Evolutionary conservation across 2,797 vertebrate genomes (phyloP).

Genomic region (Tokudaia tokunoshimensis): DNA sequence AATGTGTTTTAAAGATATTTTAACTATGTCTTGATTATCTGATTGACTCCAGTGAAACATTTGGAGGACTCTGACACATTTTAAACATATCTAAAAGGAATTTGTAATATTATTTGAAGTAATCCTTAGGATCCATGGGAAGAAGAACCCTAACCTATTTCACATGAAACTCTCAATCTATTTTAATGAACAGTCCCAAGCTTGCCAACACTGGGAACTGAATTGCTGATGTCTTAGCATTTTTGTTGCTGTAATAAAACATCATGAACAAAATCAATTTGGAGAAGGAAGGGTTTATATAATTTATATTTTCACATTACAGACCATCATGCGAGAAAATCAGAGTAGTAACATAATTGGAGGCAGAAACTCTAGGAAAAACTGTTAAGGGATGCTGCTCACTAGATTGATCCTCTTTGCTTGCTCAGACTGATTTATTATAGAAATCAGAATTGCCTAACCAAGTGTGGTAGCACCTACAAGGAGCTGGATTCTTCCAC

Average conservation of each 20-base stretch:
- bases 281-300: too few species aligned
- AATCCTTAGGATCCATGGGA: conserved; percentile 8
- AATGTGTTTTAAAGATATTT: background rate
- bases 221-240: background rate
- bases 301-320: background rate
- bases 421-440: background rate
- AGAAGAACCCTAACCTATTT: conserved; percentile 31
- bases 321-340: too few species aligned
- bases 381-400: background rate
- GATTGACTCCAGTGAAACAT: background rate
- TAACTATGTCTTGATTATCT: background rate
- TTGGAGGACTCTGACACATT: background rate
- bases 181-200: background rate
- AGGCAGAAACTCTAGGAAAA: background rate
- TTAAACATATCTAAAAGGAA: background rate
- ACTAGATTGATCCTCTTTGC: too few species aligned
- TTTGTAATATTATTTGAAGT: conserved; percentile 47
- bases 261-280: background rate
- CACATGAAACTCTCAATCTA: background rate
- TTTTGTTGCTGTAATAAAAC: background rate
- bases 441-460: background rate
- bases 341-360: too few species aligned
- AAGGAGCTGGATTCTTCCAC: background rate
- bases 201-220: background rate
- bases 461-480: background rate